Evolutionary conservation across 2,888 invertebrate genomes (phyloP).

Genomic region (Metallyticus violacea): DNA sequence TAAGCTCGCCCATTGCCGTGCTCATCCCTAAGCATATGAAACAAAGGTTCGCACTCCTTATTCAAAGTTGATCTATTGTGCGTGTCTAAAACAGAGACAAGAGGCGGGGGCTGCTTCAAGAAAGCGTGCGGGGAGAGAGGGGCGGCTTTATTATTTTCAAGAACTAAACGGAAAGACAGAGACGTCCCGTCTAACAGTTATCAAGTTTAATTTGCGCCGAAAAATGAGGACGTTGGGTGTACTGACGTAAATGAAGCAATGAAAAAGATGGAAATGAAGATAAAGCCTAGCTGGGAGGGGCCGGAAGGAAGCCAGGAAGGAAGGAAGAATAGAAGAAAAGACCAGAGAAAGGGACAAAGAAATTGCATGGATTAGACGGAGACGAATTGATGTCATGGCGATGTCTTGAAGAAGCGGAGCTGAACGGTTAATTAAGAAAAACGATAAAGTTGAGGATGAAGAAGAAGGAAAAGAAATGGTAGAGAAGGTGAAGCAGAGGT

Average conservation of each 20-base stretch:
- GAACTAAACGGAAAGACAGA: neutral
- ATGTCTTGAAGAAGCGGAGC: neutral
- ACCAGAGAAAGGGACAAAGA: neutral
- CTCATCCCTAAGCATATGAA: too few relatives aligned
- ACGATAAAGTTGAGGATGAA: neutral
- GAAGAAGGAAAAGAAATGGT: neutral
- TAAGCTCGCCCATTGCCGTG: too few relatives aligned
- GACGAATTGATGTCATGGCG: neutral
- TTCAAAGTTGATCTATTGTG: neutral
- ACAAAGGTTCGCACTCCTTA: too few relatives aligned
- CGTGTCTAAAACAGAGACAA: neutral
- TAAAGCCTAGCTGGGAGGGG: neutral
- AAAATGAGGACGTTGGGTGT: neutral
- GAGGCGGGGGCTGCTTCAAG: neutral
- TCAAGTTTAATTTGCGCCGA: conserved; percentile 11
- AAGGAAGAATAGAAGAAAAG: neutral
- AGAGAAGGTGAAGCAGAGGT: neutral
- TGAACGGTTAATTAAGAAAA: conserved; percentile 6
- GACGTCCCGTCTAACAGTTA: neutral
- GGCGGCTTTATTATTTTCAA: neutral
- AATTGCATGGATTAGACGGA: neutral
- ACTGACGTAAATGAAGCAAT: conserved; percentile 4
- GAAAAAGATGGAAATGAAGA: neutral
- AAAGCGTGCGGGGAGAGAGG: neutral
- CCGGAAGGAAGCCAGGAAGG: neutral